A percentile compares a stretch with the other conserved stretches of the same genome.
Evolutionary conservation across 2,113 vertebrate species (phyloP).

Genomic region (Nycticebus coucang): DNA sequence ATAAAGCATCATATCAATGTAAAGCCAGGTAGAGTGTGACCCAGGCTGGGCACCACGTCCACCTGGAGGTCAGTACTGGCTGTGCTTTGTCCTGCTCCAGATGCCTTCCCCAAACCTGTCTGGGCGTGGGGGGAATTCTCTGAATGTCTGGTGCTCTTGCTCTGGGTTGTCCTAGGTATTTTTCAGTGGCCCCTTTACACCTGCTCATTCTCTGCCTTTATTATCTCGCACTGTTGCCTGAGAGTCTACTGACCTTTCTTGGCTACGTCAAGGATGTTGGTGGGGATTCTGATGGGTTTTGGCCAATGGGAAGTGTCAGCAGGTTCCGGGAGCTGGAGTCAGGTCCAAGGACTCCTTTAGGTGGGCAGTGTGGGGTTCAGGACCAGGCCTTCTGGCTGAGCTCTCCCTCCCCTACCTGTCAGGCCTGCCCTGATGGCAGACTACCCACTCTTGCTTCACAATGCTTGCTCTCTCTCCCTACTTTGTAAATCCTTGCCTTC

Average conservation of each 20-base stretch:
- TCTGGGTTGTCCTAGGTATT: not conserved
- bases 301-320: rapidly evolving
- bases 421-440: not conserved
- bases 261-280: rapidly evolving
- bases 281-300: not conserved
- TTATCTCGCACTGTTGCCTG: rapidly evolving
- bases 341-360: not conserved
- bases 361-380: not conserved
- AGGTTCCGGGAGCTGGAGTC: too few relatives aligned
- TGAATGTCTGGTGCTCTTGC: not conserved
- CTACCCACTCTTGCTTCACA: not conserved
- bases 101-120: not conserved
- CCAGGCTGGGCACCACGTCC: rapidly evolving
- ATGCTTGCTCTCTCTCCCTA: not conserved
- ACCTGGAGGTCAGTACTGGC: rapidly evolving
- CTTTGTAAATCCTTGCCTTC: not conserved
- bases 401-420: not conserved
- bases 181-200: not conserved
- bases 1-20: rapidly evolving
- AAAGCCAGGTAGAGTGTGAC: rapidly evolving
- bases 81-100: not conserved
- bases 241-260: not conserved
- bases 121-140: not conserved
- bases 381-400: not conserved
- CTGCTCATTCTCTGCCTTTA: not conserved